Evolutionary conservation across 2,113 vertebrate genomes (phyloP), one percentile per base, ranked within the genome.

Genomic region (Regulus satrapa): DNA sequence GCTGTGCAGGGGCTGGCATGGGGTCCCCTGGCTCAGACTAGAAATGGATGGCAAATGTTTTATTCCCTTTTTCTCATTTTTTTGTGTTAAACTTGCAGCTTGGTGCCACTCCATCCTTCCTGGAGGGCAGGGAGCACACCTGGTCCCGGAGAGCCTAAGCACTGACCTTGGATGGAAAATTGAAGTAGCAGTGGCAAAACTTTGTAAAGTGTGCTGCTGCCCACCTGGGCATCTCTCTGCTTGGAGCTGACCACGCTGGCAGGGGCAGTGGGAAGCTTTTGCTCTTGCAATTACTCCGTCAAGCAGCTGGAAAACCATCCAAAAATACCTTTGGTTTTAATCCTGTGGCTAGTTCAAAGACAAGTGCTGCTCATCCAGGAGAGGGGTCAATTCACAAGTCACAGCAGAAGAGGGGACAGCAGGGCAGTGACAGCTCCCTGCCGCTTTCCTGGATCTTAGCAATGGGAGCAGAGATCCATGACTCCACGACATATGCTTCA

Each of bases 161-260:
- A 2, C 38, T 88, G 48, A 58, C n/a, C 34, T 81, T 28, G n/a
- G 20, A 23, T 67, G 13, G 67, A 55, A 72, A 56, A 34, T 31
- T 28, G 48, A 91, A 38, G n/a, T 24, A 41, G 19, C 46, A 18
- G 13, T 58, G 36, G 26, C 32, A 66, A 49, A 92, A 64, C 29
- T 66, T 76, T 1, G 0, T 49, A 21, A 48, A 34, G 18, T 43
- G 12, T 0, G 0, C 36, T 63, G 34, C 49, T 91, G 45, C 38
- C 59, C 1, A 1, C 36, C n/a, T 61, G 68, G 13, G n/a, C 26
- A 18, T 66, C 41, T 71, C 10, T 18, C 46, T 85, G 9, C 54
- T 85, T 2, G 2, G 18, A 73, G 67, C 34, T 88, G n/a, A n/a
- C 21, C 14, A 49, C 49, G 28, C 28, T 69, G 25, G 23, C 3